Percentiles rank a stretch among this genome's conserved stretches.
These are phyloP conservation scores for Orchestes rusci DNA, from an alignment of 2,888 invertebrate genomes.

Conservation along the genomic window DNA sequence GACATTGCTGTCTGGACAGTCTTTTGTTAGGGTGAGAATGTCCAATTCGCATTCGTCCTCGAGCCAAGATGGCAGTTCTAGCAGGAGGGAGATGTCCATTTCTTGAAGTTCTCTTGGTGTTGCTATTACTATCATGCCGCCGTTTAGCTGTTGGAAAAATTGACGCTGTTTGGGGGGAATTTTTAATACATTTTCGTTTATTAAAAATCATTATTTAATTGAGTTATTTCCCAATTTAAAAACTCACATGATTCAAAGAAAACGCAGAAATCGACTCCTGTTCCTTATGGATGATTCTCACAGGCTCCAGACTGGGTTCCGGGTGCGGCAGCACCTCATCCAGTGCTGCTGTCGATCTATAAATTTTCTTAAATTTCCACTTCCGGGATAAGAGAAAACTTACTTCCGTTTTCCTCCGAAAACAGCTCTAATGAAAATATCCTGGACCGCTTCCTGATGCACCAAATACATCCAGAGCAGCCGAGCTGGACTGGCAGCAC, in stretches of 20 bases:
- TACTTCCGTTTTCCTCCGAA: constrained; percentile 22
- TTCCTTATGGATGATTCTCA: constrained; percentile 96
- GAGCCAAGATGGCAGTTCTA: constrained; percentile 88
- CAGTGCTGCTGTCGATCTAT: constrained; percentile 41
- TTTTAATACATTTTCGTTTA: constrained; percentile 2
- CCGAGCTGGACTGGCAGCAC: constrained; percentile 66
- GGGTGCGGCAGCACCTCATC: constrained; percentile 45
- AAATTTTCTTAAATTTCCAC: constrained; percentile 5
- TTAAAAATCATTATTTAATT: neutral
- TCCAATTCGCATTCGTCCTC: constrained; percentile 98
- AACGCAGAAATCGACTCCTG: constrained; percentile 97
- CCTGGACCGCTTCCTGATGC: constrained; percentile 83
- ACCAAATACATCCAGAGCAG: constrained; percentile 92
- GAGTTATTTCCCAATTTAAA: no score
- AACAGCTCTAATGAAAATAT: constrained; percentile 76
- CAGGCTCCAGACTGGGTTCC: constrained; percentile 59
- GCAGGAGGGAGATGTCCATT: constrained; percentile 87
- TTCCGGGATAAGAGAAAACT: neutral
- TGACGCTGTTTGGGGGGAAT: no score
- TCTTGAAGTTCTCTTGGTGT: constrained; percentile 95
- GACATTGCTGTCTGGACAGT: constrained; percentile 44
- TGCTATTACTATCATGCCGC: constrained; percentile 81
- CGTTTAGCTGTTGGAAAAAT: constrained; percentile 53
- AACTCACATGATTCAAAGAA: constrained; percentile 82
- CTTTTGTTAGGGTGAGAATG: constrained; percentile 73